Evolutionary conservation across 2,888 invertebrate genomes (phyloP).

Genomic region (Lathronympha strigana): DNA sequence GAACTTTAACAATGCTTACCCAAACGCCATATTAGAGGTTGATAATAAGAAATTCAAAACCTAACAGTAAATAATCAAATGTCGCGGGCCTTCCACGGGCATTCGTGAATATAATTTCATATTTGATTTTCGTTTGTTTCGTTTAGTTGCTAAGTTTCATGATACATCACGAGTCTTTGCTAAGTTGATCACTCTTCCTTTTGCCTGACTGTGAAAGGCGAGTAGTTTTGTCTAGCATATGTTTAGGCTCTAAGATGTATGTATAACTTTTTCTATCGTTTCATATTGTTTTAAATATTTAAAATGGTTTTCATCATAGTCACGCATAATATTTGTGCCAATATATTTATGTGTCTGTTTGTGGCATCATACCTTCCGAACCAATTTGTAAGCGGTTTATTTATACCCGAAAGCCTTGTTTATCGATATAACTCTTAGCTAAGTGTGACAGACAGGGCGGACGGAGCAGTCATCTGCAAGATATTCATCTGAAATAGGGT

Average conservation of each 20-base stretch:
- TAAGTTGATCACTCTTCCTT: constrained; percentile 3
- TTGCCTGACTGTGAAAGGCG: background rate
- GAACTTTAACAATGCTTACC: background rate
- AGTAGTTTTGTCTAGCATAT: background rate
- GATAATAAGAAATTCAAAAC: constrained; percentile 23
- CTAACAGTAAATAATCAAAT: constrained; percentile 29
- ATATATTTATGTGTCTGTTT: too few species aligned
- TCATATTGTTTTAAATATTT: too few species aligned
- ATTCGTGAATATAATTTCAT: background rate
- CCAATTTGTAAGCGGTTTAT: too few species aligned
- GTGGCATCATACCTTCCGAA: too few species aligned
- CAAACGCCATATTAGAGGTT: background rate
- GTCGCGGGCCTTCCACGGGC: constrained; percentile 19
- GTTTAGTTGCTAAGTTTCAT: constrained; percentile 21
- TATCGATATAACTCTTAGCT: too few species aligned
- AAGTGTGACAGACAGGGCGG: too few species aligned
- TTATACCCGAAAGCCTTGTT: too few species aligned
- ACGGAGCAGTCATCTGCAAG: too few species aligned
- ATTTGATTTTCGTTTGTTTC: constrained; percentile 24
- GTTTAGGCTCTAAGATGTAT: background rate
- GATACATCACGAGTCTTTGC: background rate
- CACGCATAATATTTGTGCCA: too few species aligned
- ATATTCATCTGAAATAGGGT: too few species aligned
- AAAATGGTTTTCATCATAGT: too few species aligned
- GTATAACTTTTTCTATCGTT: too few species aligned